Evolutionary conservation across 2,888 invertebrate species (phyloP).

Genomic region (Catocala nupta): DNA sequence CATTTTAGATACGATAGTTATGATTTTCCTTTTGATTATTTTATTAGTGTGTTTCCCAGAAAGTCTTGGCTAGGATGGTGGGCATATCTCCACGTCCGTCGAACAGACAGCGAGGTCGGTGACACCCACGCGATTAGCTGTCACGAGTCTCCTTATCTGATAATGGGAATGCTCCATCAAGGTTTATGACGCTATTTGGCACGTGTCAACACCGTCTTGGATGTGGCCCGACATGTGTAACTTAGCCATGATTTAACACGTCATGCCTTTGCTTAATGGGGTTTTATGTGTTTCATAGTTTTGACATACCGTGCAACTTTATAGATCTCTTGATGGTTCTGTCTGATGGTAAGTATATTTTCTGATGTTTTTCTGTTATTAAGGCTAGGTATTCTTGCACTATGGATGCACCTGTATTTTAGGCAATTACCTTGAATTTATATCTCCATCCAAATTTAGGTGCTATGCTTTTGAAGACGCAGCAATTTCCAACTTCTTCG

Average conservation of each 20-base stretch:
- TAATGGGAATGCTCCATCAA: slow-evolving; percentile 23
- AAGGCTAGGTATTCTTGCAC: too few relatives aligned
- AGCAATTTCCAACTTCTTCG: too few relatives aligned
- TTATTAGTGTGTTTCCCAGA: not conserved
- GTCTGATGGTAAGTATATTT: too few relatives aligned
- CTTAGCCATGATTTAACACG: not conserved
- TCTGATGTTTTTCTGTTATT: too few relatives aligned
- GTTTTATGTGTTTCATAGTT: not conserved
- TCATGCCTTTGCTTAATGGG: not conserved
- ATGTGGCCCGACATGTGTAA: not conserved
- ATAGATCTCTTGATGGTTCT: not conserved
- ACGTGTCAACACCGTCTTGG: not conserved
- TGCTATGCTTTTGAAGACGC: too few relatives aligned
- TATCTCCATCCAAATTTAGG: too few relatives aligned
- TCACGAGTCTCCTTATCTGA: slow-evolving; percentile 17
- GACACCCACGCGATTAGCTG: slow-evolving; percentile 24
- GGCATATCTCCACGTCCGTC: not conserved
- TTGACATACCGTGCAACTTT: not conserved
- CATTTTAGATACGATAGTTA: too few relatives aligned
- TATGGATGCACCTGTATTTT: too few relatives aligned
- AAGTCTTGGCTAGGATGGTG: not conserved
- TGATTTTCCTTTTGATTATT: too few relatives aligned
- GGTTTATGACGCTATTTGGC: slow-evolving; percentile 17
- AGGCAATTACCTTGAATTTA: too few relatives aligned
- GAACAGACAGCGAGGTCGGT: slow-evolving; percentile 18